These are phyloP conservation scores for Metalampra italica DNA, from an alignment of 2,888 invertebrate species.

Conservation along the genomic window DNA sequence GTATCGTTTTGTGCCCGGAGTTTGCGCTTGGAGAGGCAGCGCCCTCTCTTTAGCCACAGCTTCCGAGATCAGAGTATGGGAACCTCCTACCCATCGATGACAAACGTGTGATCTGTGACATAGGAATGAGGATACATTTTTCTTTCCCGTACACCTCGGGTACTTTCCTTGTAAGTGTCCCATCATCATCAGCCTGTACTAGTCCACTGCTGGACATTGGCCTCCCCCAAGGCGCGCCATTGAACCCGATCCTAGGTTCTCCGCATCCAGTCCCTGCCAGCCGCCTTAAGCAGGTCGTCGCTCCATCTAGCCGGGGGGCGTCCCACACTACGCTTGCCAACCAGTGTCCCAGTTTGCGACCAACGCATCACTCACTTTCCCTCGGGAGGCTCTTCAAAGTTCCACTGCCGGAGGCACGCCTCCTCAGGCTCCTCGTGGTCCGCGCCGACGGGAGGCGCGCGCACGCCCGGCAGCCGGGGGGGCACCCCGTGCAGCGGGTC, in stretches of 20 bases:
- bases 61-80: constrained; percentile 43
- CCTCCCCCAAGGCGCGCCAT: too few relatives aligned
- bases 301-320: too few relatives aligned
- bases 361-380: constrained; percentile 20
- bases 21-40: neutral
- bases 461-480: constrained; percentile 33
- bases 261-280: too few relatives aligned
- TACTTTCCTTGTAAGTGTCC: too few relatives aligned
- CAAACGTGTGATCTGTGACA: constrained; percentile 35
- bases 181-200: too few relatives aligned
- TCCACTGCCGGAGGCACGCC: constrained; percentile 8
- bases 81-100: constrained; percentile 54
- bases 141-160: too few relatives aligned
- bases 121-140: neutral
- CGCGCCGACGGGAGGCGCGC: constrained; percentile 17
- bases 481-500: constrained; percentile 27
- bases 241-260: too few relatives aligned
- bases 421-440: constrained; percentile 17
- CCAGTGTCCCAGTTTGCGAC: neutral
- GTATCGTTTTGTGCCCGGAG: constrained; percentile 27
- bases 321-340: too few relatives aligned
- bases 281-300: too few relatives aligned
- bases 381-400: neutral
- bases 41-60: constrained; percentile 25
- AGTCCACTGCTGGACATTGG: too few relatives aligned